Base-by-base conservation (phyloP, 2,113 vertebrate species). In the Mirza zaza region DNA sequence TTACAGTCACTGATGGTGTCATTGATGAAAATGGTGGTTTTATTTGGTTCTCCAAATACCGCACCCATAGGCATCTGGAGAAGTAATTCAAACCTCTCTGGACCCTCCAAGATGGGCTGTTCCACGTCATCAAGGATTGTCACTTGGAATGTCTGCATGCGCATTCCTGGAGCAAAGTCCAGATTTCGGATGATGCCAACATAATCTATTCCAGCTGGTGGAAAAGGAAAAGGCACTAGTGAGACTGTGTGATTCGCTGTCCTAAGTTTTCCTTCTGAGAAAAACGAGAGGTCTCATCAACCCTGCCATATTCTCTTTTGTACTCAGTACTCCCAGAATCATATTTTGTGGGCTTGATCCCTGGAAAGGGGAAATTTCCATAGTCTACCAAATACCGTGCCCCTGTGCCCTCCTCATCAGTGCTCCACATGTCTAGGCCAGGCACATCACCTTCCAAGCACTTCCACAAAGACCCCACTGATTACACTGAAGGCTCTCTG, bases 71-170 rank as follows among this genome's bases (percentile, higher is more conserved):
- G 99, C 99, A 99, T 99, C 57, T 98, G 97, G n/a, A 99, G 98
- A 87, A 99, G 98, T 15, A 99, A 98, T 97, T 99, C 99, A 98
- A 99, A 99, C 63, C 93, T 99, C 98, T 99, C 99, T 0, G 73
- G 98, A 1, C 99, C 99, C 96, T 99, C 99, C 77, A 99, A 98
- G 96, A 98, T 94, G 0, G 99, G 99, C 91, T 99, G 98, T 34
- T 98, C 98, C 96, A 99, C 96, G 94, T 99, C 99, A 96, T 99
- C 98, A 80, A 99, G 98, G 93, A 99, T 99, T n/a, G 98, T 99
- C 87, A 99, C 99, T 59, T 77, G 98, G 91, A 99, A 99, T 1
- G 98, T 99, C 98, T 99, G 99, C 98, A 99, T 98, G 6, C 97
- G 98, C 45, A 99, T 98, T 23, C 99, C 99, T 0, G 99, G 99